Percentiles rank a stretch among this genome's conserved stretches.
phyloP scores from a whole-genome alignment of 2,797 vertebrate genomes.

The Sebastes melanostomus region DNA sequence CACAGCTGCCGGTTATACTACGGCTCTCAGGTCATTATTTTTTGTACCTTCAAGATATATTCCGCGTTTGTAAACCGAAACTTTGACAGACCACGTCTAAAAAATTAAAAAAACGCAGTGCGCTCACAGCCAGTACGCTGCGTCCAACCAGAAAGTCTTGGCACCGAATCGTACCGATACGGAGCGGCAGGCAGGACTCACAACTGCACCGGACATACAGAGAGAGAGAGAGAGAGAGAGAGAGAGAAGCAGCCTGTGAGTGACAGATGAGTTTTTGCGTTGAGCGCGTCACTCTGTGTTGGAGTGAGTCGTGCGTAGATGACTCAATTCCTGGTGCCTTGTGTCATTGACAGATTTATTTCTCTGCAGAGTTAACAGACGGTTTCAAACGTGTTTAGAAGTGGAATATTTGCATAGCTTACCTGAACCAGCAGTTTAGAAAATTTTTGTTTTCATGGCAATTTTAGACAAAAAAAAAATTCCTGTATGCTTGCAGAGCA shows the following conservation, averaged over 20 bases:
- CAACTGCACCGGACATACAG: background rate
- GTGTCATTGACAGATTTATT: background rate
- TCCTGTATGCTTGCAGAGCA: background rate
- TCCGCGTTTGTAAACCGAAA: background rate
- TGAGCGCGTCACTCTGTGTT: conserved; percentile 23
- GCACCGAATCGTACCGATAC: conserved; percentile 14
- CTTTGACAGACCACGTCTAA: background rate
- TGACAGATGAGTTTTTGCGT: background rate
- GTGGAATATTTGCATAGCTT: background rate
- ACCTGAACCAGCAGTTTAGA: background rate
- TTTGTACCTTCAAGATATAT: background rate
- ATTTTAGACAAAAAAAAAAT: background rate
- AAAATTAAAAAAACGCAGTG: background rate
- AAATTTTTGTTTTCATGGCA: background rate
- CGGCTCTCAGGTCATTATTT: conserved; percentile 33
- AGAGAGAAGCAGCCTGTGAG: background rate
- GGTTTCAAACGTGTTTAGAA: background rate
- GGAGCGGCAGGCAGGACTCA: conserved; percentile 11
- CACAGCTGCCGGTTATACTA: background rate
- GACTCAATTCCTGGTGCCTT: background rate
- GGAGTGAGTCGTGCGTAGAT: conserved; percentile 30
- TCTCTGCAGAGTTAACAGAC: background rate
- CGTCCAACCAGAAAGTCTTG: conserved; percentile 14
- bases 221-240: background rate
- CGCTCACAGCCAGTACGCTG: conserved; percentile 25